Evolutionary conservation across 1,140 invertebrate species (phyloP).

Genomic region (Chrysopa pallens): DNA sequence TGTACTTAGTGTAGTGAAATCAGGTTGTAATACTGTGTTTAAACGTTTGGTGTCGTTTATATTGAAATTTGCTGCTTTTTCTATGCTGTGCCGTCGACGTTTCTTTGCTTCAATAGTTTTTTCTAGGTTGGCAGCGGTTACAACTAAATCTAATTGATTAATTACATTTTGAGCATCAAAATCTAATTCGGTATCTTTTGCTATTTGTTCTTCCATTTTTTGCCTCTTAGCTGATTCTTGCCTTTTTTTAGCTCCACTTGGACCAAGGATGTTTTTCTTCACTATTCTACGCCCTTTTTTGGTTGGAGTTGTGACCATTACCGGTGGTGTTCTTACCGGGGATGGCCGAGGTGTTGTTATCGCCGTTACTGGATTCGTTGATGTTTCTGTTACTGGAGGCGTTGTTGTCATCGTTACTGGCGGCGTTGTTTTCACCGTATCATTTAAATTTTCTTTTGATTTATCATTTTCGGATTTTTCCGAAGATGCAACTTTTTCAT

Average conservation of each 20-base stretch:
- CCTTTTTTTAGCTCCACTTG: neutral
- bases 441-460: too few relatives aligned
- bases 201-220: conserved; percentile 5
- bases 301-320: too few relatives aligned
- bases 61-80: conserved; percentile 14
- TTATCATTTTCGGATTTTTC: too few relatives aligned
- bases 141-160: conserved; percentile 19
- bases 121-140: conserved; percentile 7
- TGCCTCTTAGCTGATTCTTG: neutral
- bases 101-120: conserved; percentile 7
- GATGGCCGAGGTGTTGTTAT: too few relatives aligned
- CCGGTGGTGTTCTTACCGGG: too few relatives aligned
- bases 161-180: conserved; percentile 9
- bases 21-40: conserved; percentile 2
- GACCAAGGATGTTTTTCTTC: neutral
- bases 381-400: too few relatives aligned
- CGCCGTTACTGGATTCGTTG: too few relatives aligned
- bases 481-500: too few relatives aligned
- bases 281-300: too few relatives aligned
- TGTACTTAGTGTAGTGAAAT: conserved; percentile 6
- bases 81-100: conserved; percentile 19
- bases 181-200: conserved; percentile 1
- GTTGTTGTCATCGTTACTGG: too few relatives aligned
- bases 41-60: conserved; percentile 5
- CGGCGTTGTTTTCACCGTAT: too few relatives aligned